Conservation (phyloP, 2,888 invertebrate genomes). For the Perdita meconis region DNA sequence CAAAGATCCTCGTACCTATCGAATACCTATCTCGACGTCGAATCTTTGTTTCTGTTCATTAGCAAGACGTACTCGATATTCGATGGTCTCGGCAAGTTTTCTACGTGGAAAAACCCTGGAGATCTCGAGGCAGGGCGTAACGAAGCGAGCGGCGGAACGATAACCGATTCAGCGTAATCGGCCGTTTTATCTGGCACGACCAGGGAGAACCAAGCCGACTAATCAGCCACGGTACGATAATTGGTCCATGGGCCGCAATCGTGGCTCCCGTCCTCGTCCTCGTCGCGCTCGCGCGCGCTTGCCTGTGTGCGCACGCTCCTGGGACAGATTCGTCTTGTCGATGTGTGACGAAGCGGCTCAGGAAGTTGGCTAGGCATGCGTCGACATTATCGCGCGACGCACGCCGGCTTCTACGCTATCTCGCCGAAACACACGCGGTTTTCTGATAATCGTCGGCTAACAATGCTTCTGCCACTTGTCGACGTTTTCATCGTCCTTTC, state of each 20-base stretch:
- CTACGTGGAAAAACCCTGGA: constrained; percentile 24
- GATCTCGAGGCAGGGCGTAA: constrained; percentile 4
- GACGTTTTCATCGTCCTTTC: too few species aligned
- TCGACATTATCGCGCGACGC: constrained; percentile 74
- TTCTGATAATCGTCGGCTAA: constrained; percentile 63
- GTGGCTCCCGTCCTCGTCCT: constrained; percentile 8
- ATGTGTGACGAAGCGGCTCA: constrained; percentile 38
- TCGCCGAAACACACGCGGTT: constrained; percentile 67
- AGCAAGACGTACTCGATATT: constrained; percentile 25
- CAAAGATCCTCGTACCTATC: constrained; percentile 7
- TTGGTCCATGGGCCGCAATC: constrained; percentile 49
- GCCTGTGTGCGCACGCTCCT: background rate
- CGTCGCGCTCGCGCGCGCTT: background rate
- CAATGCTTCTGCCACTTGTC: constrained; percentile 69
- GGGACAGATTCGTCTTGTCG: constrained; percentile 37
- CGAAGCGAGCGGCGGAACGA: constrained; percentile 33
- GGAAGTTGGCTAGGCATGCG: constrained; percentile 74
- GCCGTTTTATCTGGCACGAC: constrained; percentile 55
- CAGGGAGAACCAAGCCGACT: constrained; percentile 43
- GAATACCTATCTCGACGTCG: constrained; percentile 2
- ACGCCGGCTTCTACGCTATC: constrained; percentile 69
- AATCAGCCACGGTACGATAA: constrained; percentile 63
- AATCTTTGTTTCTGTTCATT: constrained; percentile 42
- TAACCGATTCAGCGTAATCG: constrained; percentile 63
- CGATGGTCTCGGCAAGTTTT: constrained; percentile 11